Evolutionary conservation across 2,113 vertebrate genomes (phyloP).

Genomic region (Entosphenus tridentatus): DNA sequence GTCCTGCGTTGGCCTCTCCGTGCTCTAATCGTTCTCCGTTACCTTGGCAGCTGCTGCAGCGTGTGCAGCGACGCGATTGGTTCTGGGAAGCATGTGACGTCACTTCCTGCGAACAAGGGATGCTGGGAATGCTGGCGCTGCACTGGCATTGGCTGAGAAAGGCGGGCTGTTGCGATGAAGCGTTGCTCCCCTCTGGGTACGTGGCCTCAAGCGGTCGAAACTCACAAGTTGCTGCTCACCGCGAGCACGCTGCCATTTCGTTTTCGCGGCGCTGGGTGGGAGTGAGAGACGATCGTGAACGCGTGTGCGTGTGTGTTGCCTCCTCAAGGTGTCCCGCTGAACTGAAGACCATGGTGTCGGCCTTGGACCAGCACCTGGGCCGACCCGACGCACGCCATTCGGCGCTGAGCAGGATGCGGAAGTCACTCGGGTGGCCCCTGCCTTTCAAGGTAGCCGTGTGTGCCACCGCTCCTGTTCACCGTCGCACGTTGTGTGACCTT

Average conservation of each 20-base stretch:
- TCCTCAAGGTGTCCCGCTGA: constrained; percentile 3
- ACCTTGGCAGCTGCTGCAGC: constrained; percentile 22
- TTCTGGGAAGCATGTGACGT: constrained; percentile 49
- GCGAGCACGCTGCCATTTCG: too few species aligned
- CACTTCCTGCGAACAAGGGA: constrained; percentile 32
- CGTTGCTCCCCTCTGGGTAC: constrained; percentile 35
- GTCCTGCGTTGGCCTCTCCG: too few species aligned
- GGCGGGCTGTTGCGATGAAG: constrained; percentile 30
- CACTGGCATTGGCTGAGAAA: constrained; percentile 88
- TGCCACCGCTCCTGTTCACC: neutral
- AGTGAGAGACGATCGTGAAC: too few species aligned
- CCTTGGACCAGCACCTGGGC: constrained; percentile 25
- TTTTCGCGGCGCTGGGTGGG: too few species aligned
- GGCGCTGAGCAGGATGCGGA: constrained; percentile 55
- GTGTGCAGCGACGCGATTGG: constrained; percentile 49
- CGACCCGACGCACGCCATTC: constrained; percentile 23
- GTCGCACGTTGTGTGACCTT: neutral
- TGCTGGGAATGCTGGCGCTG: constrained; percentile 49
- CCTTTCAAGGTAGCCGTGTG: constrained; percentile 56
- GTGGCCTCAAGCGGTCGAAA: constrained; percentile 46
- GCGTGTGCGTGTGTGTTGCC: neutral
- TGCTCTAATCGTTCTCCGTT: neutral
- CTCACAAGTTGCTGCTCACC: too few species aligned
- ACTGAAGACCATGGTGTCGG: neutral
- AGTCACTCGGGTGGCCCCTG: constrained; percentile 51